phyloP scores from a whole-genome alignment of 2,113 vertebrate genomes.

The Pyxicephalus adspersus region DNA sequence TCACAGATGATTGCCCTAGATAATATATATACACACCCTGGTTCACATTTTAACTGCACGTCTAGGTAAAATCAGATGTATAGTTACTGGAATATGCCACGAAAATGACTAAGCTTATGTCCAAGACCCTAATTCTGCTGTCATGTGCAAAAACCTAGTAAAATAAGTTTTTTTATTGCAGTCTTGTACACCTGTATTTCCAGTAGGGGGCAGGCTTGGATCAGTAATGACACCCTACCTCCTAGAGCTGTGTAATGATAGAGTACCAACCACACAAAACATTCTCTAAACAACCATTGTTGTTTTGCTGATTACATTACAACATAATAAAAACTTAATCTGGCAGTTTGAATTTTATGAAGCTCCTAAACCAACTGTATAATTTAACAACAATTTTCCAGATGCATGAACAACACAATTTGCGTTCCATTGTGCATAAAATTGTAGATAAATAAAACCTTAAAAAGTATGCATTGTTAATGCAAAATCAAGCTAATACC shows the following conservation, averaged over 20 bases:
- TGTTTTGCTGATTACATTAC: constrained; percentile 26
- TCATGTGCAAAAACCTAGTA: too few species aligned
- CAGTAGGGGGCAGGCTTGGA: constrained; percentile 38
- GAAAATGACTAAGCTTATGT: too few species aligned
- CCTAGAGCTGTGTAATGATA: neutral
- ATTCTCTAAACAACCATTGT: constrained; percentile 30
- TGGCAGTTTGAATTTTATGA: constrained; percentile 27
- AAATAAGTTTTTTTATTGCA: too few species aligned
- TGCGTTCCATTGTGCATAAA: constrained; percentile 1
- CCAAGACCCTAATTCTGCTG: too few species aligned
- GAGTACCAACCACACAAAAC: constrained; percentile 19
- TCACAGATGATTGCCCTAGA: too few species aligned
- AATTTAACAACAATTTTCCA: constrained; percentile 47
- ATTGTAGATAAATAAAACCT: neutral
- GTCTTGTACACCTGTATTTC: neutral
- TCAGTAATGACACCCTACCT: neutral
- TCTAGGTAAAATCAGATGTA: too few species aligned
- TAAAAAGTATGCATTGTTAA: neutral
- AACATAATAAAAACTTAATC: constrained; percentile 39
- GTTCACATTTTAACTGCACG: too few species aligned
- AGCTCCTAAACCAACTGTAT: constrained; percentile 31
- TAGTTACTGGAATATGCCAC: too few species aligned
- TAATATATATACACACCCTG: too few species aligned
- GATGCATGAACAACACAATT: constrained; percentile 31
- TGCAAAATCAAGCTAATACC: neutral